A percentile compares a stretch with the other conserved stretches of the same genome.
Evolutionary conservation across 2,888 invertebrate genomes (phyloP).

Genomic region (Gari tellinella): DNA sequence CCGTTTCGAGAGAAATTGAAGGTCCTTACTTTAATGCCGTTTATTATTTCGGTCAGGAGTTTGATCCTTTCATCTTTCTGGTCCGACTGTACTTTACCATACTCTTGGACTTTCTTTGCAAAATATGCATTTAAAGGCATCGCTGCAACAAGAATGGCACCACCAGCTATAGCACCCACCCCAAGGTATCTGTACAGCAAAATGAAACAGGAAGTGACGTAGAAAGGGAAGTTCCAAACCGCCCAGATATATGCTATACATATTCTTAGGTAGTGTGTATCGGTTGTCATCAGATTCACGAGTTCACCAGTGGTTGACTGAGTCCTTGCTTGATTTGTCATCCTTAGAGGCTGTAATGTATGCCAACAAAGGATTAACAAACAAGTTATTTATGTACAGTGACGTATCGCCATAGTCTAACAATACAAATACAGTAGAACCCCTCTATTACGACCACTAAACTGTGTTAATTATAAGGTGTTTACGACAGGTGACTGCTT

Average conservation of each 20-base stretch:
- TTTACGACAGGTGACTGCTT: no score
- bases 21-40: slow-evolving; percentile 82
- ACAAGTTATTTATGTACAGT: no score
- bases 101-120: slow-evolving; percentile 71
- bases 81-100: slow-evolving; percentile 73
- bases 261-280: slow-evolving; percentile 78
- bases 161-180: slow-evolving; percentile 93
- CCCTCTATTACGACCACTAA: no score
- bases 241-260: slow-evolving; percentile 62
- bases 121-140: slow-evolving; percentile 86
- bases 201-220: slow-evolving; percentile 83
- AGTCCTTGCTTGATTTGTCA: slow-evolving; percentile 78
- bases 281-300: slow-evolving; percentile 84
- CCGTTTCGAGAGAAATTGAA: no score
- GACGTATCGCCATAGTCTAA: no score
- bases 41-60: slow-evolving; percentile 81
- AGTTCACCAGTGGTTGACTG: slow-evolving; percentile 83
- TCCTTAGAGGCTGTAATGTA: slow-evolving; percentile 81
- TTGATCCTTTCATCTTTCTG: slow-evolving; percentile 79
- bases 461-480: no score
- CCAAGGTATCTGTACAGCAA: slow-evolving; percentile 85
- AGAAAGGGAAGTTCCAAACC: slow-evolving; percentile 74
- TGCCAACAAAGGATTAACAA: no score
- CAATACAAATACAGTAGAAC: no score
- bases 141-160: slow-evolving; percentile 94